Base-by-base conservation (phyloP, 2,113 vertebrate genomes). In the Tringa solitaria region DNA sequence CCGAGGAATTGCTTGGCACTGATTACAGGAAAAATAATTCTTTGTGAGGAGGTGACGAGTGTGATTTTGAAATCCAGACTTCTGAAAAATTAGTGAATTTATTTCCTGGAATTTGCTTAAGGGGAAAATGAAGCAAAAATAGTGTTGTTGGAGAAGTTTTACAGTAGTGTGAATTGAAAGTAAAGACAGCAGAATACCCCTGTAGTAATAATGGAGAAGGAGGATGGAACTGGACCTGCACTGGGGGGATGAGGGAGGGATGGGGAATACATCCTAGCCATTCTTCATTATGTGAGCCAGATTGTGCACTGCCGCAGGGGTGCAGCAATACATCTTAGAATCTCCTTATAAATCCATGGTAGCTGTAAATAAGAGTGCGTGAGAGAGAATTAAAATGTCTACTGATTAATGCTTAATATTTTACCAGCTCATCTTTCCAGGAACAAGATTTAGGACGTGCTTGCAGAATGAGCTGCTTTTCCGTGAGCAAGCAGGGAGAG, bases 1-100 rank as follows among this genome's bases (percentile, higher is more conserved):
- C 79, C 39, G 86, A 81, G 69, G 51, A 97, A 86, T 94, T 41
- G 45, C 64, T 90, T 89, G 92, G 76, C 76, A 78, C 24, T 26
- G 23, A 56, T 90, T 88, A 77, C 39, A 56, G 80, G 35, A 93
- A 90, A 88, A 90, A 67, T 59, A 83, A 68, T 64, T 85, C 50
- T 83, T 93, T 43, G 23, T 82, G 67, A 92, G 59, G 63, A 59
- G 75, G n/a, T 68, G 65, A 74, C 22, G 79, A 84, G 23, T 43
- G 19, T 43, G 50, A 83, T 67, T 96, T 95, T 83, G 57, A 94
- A 96, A 90, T 61, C 51, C 32, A 81, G 60, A 28, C 43, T 84
- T 67, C 46, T 92, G 88, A 90, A 88, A 88, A 81, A 90, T 60
- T 48, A 84, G 33, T 63, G 54, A 67, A 56, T 93, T 81, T 70